Evolutionary conservation across 2,797 vertebrate species (phyloP).

Genomic region (Amblyraja radiata): DNA sequence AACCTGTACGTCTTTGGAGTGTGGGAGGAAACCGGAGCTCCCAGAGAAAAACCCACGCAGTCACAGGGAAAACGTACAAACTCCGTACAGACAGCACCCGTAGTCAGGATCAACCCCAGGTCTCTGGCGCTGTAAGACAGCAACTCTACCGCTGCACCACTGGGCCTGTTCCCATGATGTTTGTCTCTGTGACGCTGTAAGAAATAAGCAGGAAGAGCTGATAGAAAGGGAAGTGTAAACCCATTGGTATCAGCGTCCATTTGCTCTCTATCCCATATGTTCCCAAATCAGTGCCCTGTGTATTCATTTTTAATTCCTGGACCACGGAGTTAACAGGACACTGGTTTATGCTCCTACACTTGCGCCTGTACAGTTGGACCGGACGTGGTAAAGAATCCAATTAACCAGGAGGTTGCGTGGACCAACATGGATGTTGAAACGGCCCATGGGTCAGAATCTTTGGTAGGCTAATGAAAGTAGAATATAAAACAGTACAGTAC

Average conservation of each 20-base stretch:
- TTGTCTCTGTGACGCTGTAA: not conserved
- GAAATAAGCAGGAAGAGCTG: not conserved
- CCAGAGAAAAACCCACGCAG: too few species aligned
- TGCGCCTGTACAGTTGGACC: not conserved
- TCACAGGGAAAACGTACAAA: too few species aligned
- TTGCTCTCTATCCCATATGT: not conserved
- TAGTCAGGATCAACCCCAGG: too few species aligned
- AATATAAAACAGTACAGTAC: too few species aligned
- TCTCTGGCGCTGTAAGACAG: too few species aligned
- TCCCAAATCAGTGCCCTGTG: too few species aligned
- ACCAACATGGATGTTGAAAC: not conserved
- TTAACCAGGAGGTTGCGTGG: not conserved
- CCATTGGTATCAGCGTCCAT: not conserved
- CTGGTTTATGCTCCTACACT: not conserved
- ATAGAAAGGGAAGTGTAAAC: not conserved
- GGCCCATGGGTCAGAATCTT: not conserved
- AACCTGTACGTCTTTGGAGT: too few species aligned
- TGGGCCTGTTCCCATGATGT: too few species aligned
- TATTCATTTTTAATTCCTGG: not conserved
- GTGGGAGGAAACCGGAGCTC: too few species aligned
- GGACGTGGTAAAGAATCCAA: not conserved
- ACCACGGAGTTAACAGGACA: not conserved
- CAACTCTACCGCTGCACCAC: too few species aligned
- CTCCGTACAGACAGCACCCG: too few species aligned
- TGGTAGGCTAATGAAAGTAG: not conserved